Conservation (phyloP, 2,113 vertebrate genomes). For the Psilopogon haemacephalus region DNA sequence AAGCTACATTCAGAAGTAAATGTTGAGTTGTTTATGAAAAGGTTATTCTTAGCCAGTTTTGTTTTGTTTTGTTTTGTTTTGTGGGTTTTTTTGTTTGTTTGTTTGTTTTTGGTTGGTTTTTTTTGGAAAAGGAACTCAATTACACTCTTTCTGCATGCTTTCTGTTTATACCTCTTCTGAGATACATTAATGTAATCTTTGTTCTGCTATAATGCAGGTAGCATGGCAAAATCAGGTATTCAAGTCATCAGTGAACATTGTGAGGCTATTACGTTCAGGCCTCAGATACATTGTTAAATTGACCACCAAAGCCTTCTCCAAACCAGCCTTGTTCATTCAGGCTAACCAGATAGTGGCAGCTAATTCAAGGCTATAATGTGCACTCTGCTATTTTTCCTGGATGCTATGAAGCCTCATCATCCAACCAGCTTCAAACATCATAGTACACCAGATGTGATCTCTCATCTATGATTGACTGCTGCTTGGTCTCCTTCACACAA, state of each 20-base stretch:
- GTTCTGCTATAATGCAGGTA: background rate
- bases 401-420: background rate
- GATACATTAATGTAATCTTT: background rate
- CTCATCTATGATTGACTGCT: background rate
- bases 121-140: background rate
- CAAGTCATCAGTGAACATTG: background rate
- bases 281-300: background rate
- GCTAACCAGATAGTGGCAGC: background rate
- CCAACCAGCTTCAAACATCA: background rate
- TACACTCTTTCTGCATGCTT: background rate
- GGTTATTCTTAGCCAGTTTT: background rate
- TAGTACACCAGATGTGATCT: background rate
- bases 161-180: background rate
- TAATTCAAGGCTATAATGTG: background rate
- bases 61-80: background rate
- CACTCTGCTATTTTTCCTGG: background rate
- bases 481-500: background rate
- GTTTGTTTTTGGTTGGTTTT: too few relatives aligned
- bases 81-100: too few relatives aligned
- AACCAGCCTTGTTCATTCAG: background rate
- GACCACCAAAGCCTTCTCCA: background rate
- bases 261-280: background rate
- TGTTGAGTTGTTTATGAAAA: background rate
- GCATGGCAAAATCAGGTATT: background rate
- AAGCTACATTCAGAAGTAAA: constrained; percentile 13